Conservation (phyloP, 2,888 invertebrate genomes). For the Athetis lepigone region DNA sequence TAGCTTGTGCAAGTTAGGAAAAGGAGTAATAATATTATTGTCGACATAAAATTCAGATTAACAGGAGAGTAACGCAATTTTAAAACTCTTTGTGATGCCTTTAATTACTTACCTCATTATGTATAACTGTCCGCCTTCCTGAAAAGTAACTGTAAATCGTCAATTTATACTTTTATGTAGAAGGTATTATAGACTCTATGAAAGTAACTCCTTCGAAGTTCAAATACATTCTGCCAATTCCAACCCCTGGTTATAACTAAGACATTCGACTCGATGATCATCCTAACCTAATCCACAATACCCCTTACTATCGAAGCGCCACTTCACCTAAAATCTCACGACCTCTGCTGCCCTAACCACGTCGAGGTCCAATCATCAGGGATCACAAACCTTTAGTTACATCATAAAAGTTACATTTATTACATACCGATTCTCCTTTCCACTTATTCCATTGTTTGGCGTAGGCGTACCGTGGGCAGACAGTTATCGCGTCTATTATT, state of each 20-base stretch:
- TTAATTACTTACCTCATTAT: too few relatives aligned
- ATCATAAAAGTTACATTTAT: slow-evolving; percentile 45
- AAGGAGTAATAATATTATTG: background rate
- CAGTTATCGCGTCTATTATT: slow-evolving; percentile 68
- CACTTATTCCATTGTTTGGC: slow-evolving; percentile 50
- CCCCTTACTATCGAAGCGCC: slow-evolving; percentile 16
- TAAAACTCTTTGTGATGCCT: too few relatives aligned
- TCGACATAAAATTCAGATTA: too few relatives aligned
- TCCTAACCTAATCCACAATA: slow-evolving; percentile 14
- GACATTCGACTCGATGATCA: background rate
- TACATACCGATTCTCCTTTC: slow-evolving; percentile 52
- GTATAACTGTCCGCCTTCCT: too few relatives aligned
- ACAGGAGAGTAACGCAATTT: too few relatives aligned
- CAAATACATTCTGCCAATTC: too few relatives aligned
- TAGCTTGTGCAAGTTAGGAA: background rate
- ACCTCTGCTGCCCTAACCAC: slow-evolving; percentile 33
- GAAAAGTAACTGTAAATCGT: too few relatives aligned
- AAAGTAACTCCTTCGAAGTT: too few relatives aligned
- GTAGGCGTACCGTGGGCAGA: slow-evolving; percentile 73
- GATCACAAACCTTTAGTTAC: slow-evolving; percentile 41
- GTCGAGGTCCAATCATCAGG: slow-evolving; percentile 28
- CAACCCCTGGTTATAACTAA: background rate
- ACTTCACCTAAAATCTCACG: slow-evolving; percentile 35
- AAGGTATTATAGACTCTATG: too few relatives aligned
- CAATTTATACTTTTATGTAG: too few relatives aligned